These are phyloP conservation scores for Propithecus coquereli DNA, from an alignment of 2,113 vertebrate genomes.

Conservation along the genomic window DNA sequence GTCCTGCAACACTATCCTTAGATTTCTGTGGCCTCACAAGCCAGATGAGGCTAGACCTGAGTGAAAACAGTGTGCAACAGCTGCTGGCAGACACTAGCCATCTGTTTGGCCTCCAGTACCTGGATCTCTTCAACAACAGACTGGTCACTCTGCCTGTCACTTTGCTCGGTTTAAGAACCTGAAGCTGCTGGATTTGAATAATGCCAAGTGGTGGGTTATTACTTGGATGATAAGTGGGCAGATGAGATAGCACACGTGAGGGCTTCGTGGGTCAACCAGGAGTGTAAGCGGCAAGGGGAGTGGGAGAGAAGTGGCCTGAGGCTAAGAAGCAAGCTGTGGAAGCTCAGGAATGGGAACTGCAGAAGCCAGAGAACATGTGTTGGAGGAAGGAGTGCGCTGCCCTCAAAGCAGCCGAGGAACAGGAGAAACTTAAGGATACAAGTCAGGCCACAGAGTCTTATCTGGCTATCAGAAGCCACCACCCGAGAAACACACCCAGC, in stretches of 20 bases:
- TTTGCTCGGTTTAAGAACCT: conserved; percentile 81
- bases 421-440: conserved; percentile 81
- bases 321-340: conserved; percentile 86
- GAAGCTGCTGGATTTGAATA: conserved; percentile 94
- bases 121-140: conserved; percentile 91
- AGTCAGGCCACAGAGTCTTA: conserved; percentile 68
- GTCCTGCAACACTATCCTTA: conserved; percentile 79
- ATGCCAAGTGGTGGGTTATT: conserved; percentile 91
- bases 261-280: conserved; percentile 84
- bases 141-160: conserved; percentile 86
- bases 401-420: conserved; percentile 86
- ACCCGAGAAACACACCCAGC: conserved; percentile 18
- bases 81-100: conserved; percentile 89
- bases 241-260: conserved; percentile 87
- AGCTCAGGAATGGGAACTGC: conserved; percentile 85
- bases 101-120: conserved; percentile 87
- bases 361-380: conserved; percentile 85
- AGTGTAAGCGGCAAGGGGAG: conserved; percentile 82
- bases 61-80: conserved; percentile 89
- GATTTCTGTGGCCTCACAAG: conserved; percentile 92
- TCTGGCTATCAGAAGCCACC: neutral
- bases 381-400: conserved; percentile 89
- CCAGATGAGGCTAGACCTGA: conserved; percentile 89
- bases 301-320: conserved; percentile 88
- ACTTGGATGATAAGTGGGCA: conserved; percentile 92